Evolutionary conservation across 2,888 invertebrate species (phyloP).

Genomic region (Monopis laevigella): DNA sequence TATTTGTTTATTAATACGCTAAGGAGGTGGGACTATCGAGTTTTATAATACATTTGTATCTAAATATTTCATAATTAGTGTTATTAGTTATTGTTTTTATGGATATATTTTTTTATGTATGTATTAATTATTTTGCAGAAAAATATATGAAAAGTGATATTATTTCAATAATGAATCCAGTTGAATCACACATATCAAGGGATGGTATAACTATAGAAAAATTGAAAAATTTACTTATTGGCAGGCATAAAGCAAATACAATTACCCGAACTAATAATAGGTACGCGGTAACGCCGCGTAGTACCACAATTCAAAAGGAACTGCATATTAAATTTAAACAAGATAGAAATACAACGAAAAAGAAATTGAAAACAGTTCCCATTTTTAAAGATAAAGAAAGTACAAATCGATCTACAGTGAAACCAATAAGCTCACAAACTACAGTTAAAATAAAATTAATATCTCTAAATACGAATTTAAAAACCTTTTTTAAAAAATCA

Average conservation of each 20-base stretch:
- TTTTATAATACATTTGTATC: too few species aligned
- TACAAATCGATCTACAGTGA: background rate
- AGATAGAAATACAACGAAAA: conserved; percentile 10
- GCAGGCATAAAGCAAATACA: conserved; percentile 17
- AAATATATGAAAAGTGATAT: conserved; percentile 15
- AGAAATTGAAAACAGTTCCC: conserved; percentile 1
- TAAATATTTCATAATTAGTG: too few species aligned
- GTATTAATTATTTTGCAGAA: too few species aligned
- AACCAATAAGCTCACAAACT: too few species aligned
- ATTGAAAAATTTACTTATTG: conserved; percentile 33
- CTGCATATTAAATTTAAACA: conserved; percentile 1
- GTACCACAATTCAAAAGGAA: conserved; percentile 17
- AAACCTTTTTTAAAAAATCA: too few species aligned
- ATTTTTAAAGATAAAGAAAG: conserved; percentile 8
- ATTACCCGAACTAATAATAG: background rate
- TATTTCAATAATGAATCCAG: conserved; percentile 48
- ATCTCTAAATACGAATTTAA: too few species aligned
- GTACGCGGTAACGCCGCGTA: conserved; percentile 21
- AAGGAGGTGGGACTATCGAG: too few species aligned
- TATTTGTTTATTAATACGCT: too few species aligned
- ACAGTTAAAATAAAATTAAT: too few species aligned
- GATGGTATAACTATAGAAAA: conserved; percentile 36
- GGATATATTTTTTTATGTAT: too few species aligned
- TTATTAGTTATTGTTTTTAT: too few species aligned
- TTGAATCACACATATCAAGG: conserved; percentile 43